phyloP scores from a whole-genome alignment of 64 coral and sea anemone species.

The Montipora foliosa region DNA sequence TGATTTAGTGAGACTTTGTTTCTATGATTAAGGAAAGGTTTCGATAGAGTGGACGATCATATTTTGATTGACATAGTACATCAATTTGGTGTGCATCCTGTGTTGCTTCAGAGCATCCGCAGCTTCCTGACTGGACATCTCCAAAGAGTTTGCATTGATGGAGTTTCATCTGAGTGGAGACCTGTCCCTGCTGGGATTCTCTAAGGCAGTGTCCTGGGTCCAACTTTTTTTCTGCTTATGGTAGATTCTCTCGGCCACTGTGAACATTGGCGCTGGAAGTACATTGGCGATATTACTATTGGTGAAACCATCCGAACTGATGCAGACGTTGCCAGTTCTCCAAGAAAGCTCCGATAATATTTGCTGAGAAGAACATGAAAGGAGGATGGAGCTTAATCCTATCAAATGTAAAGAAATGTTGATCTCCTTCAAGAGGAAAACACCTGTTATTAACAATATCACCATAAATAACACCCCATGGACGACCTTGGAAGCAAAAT shows the following conservation, averaged over 20 bases:
- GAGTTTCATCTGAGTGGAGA: slow-evolving; percentile 34
- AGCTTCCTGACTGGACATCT: neutral
- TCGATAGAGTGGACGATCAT: too few relatives aligned
- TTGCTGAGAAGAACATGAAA: slow-evolving; percentile 38
- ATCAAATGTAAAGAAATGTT: slow-evolving; percentile 39
- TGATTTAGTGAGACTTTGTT: slow-evolving; percentile 50
- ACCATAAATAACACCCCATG: neutral
- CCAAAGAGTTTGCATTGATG: slow-evolving; percentile 32
- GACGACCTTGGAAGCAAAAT: too few relatives aligned
- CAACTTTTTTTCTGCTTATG: slow-evolving; percentile 16
- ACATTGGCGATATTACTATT: slow-evolving; percentile 3
- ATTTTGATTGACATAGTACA: slow-evolving; percentile 27
- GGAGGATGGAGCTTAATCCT: slow-evolving; percentile 6
- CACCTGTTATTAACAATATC: slow-evolving; percentile 34
- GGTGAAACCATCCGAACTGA: neutral
- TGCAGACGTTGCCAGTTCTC: neutral
- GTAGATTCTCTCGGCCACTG: neutral
- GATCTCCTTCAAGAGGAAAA: slow-evolving; percentile 38
- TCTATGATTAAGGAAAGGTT: slow-evolving; percentile 38
- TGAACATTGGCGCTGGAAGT: slow-evolving; percentile 15
- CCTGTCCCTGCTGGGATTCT: neutral
- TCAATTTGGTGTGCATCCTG: slow-evolving; percentile 31
- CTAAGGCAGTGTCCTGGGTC: slow-evolving; percentile 1
- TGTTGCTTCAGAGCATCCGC: neutral
- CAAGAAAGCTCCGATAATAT: slow-evolving; percentile 48